A percentile compares a stretch with the other conserved stretches of the same genome.
phyloP scores from a whole-genome alignment of 2,888 invertebrate genomes.

The Caradrina clavipalpis region DNA sequence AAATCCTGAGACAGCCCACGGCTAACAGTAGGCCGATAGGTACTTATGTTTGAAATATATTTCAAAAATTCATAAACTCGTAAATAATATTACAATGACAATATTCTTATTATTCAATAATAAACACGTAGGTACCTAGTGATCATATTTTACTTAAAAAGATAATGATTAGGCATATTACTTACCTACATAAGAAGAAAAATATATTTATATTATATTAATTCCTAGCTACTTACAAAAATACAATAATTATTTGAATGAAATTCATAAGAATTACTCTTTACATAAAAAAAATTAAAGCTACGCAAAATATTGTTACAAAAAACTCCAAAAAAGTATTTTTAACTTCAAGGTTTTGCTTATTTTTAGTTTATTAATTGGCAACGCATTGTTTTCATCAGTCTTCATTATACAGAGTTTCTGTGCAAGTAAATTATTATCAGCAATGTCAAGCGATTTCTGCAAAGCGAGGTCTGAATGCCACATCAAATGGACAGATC shows the following conservation, averaged over 20 bases:
- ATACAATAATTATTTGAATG: slow-evolving; percentile 30
- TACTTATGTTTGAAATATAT: background rate
- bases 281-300: slow-evolving; percentile 31
- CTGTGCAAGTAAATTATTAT: slow-evolving; percentile 10
- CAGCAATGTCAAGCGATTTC: background rate
- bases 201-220: slow-evolving; percentile 39
- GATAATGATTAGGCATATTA: slow-evolving; percentile 15
- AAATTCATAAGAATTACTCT: slow-evolving; percentile 11
- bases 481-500: background rate
- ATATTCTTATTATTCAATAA: slow-evolving; percentile 18
- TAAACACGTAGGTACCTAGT: slow-evolving; percentile 11
- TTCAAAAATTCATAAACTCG: slow-evolving; percentile 15
- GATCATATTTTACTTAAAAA: slow-evolving; percentile 12
- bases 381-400: slow-evolving; percentile 45
- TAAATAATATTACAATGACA: background rate
- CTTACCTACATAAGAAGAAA: slow-evolving; percentile 7
- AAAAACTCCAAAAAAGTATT: background rate
- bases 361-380: slow-evolving; percentile 26
- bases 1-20: no score
- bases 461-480: background rate
- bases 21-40: background rate
- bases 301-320: slow-evolving; percentile 12
- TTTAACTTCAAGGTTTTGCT: background rate
- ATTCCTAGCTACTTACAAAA: slow-evolving; percentile 36
- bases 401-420: slow-evolving; percentile 28